These are phyloP conservation scores for Whitmania pigra DNA, from an alignment of 1,140 invertebrate species.

Conservation along the genomic window DNA sequence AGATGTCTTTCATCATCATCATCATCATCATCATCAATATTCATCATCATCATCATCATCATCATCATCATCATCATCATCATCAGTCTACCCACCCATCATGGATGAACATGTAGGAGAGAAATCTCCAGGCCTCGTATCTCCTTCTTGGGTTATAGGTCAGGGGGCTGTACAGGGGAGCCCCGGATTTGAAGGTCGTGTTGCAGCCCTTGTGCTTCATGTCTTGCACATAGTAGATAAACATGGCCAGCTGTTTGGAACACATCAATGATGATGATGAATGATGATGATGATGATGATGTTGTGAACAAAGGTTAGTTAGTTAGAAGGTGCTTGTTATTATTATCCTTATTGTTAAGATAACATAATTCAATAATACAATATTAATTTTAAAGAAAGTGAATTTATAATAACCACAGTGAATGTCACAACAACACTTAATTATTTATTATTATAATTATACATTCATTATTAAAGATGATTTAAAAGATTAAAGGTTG, in stretches of 20 bases:
- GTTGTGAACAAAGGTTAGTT: too few relatives aligned
- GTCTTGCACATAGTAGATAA: slow-evolving; percentile 22
- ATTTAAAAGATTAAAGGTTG: too few relatives aligned
- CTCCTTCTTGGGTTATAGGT: slow-evolving; percentile 81
- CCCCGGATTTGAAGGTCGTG: slow-evolving; percentile 34
- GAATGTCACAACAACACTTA: too few relatives aligned
- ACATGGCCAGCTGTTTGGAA: slow-evolving; percentile 16
- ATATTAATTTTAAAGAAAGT: too few relatives aligned
- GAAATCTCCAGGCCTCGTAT: slow-evolving; percentile 69
- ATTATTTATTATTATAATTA: too few relatives aligned
- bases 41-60: background rate
- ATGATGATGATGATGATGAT: background rate
- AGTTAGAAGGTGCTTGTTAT: too few relatives aligned
- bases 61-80: background rate
- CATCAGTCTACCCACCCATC: slow-evolving; percentile 53
- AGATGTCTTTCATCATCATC: background rate
- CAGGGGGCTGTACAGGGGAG: slow-evolving; percentile 46
- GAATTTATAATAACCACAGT: too few relatives aligned
- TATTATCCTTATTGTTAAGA: too few relatives aligned
- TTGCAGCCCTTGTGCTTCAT: slow-evolving; percentile 17
- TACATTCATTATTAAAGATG: too few relatives aligned
- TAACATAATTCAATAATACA: too few relatives aligned
- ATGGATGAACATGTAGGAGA: slow-evolving; percentile 94
- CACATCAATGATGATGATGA: background rate
- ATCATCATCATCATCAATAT: too few relatives aligned